These are phyloP conservation scores for Myripristis murdjan DNA, from an alignment of 2,797 vertebrate species.

Conservation along the genomic window DNA sequence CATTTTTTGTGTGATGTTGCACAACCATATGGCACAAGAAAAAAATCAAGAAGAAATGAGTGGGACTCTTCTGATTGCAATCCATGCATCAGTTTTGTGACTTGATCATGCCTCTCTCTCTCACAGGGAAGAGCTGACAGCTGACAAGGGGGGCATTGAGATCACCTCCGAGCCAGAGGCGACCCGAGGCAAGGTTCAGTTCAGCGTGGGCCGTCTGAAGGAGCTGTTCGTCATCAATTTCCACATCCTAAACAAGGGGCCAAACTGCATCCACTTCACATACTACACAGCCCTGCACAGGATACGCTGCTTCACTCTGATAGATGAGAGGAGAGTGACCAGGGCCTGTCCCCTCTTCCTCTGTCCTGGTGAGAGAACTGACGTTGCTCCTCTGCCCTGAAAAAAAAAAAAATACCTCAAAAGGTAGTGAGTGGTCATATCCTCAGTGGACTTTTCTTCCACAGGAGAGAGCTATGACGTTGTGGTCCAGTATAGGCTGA, in stretches of 20 bases:
- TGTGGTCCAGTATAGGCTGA: conserved; percentile 78
- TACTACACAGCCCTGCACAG: conserved; percentile 77
- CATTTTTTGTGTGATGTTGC: background rate
- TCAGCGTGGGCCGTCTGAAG: conserved; percentile 44
- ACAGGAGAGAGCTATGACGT: conserved; percentile 86
- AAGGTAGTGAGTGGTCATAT: background rate
- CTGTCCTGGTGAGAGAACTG: conserved; percentile 84
- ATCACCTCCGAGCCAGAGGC: conserved; percentile 77
- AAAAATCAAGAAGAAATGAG: no score
- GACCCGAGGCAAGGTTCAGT: conserved; percentile 74
- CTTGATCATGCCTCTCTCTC: conserved; percentile 12
- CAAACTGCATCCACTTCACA: conserved; percentile 80
- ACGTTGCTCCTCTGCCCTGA: no score
- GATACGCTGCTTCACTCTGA: conserved; percentile 80
- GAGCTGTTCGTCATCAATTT: conserved; percentile 65
- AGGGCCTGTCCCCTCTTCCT: conserved; percentile 79
- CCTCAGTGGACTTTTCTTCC: background rate
- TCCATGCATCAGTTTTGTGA: background rate
- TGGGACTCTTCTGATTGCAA: no score
- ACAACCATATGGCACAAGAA: no score
- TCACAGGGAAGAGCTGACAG: conserved; percentile 81
- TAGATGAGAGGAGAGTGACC: conserved; percentile 77
- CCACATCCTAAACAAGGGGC: conserved; percentile 84
- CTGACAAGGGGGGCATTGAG: conserved; percentile 86
- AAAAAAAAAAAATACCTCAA: background rate